Conservation (phyloP, 2,888 invertebrate species). For the Melangyna quadrimaculata region DNA sequence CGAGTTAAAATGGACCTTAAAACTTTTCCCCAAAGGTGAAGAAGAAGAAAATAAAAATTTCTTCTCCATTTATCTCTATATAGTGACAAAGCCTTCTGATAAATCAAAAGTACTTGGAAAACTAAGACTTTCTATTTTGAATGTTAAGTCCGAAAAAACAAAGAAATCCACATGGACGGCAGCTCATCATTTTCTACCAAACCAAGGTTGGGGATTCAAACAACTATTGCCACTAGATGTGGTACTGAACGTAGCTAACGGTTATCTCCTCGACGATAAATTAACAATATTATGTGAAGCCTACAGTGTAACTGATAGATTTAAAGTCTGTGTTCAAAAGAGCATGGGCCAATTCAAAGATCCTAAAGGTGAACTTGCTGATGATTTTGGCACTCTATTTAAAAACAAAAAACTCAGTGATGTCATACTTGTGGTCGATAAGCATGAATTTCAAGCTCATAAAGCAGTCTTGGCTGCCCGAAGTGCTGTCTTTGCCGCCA, state of each 20-base stretch:
- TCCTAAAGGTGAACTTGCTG: slow-evolving; percentile 95
- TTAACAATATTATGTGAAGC: slow-evolving; percentile 99
- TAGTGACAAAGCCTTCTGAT: slow-evolving; percentile 99
- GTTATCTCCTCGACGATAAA: slow-evolving; percentile 98
- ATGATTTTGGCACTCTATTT: slow-evolving; percentile 96
- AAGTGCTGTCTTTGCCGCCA: slow-evolving; percentile 99
- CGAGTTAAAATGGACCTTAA: slow-evolving; percentile 94
- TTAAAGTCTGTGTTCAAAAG: slow-evolving; percentile 99
- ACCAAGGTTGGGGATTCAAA: no score
- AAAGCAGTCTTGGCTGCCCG: slow-evolving; percentile 99
- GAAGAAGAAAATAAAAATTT: slow-evolving; percentile 99
- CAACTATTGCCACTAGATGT: no score
- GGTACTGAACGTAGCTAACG: slow-evolving; percentile 89
- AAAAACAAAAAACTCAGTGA: slow-evolving; percentile 99
- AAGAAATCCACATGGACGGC: slow-evolving; percentile 82
- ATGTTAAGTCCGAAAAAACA: slow-evolving; percentile 98
- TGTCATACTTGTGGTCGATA: slow-evolving; percentile 95
- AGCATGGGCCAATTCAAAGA: slow-evolving; percentile 99
- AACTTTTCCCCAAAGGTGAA: slow-evolving; percentile 94
- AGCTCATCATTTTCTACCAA: no score
- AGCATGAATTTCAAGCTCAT: slow-evolving; percentile 95
- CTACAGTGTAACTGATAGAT: slow-evolving; percentile 97
- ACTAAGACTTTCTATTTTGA: slow-evolving; percentile 99
- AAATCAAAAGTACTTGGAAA: slow-evolving; percentile 99
- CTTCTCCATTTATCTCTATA: slow-evolving; percentile 92